Evolutionary conservation across 2,888 invertebrate genomes (phyloP), one percentile per base, ranked within the genome.

Genomic region (Chesias legatella): DNA sequence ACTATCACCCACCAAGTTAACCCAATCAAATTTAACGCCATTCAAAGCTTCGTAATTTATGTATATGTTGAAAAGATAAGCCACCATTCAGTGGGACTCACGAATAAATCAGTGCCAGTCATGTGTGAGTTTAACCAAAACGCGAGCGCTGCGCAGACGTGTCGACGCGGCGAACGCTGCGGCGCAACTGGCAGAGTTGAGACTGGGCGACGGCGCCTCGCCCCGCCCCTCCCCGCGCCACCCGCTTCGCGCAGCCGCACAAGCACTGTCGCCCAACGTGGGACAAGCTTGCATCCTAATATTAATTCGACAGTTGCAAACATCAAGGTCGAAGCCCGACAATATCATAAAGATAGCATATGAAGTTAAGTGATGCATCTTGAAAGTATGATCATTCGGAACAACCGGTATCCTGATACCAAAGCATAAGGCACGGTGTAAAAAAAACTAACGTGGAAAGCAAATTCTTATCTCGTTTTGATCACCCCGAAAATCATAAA

Each of bases 241-340:
- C 37, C 52, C 38, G 26, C 38, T 55, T 56, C 65, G 56, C 67
- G 63, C 63, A 66, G 57, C 59, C 67, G 66, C 67, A 67, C 56
- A 58, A 48, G 39, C 56, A 57, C 53, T 80, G 84, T 79, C 81
- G 77, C 80, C 78, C 83, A 74, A 64, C 73, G 56, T 58, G 80
- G 75, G 67, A 53, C 67, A 22, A 22, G 29, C 43, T 39, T 56
- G 53, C 50, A 56, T 51, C 33, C 33, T 49, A 51, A 48, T 48
- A 45, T 48, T 50, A 2, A 10, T 42, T 53, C 37, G 27, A 39
- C 43, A 31, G 41, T 36, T 42, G 39, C 43, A 40, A 31, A 23
- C n/a, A 8, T 28, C 44, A 40, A 45, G 38, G 42, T 47, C 34
- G 37, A 38, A 31, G 37, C 23, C 28, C 24, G 30, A n/a, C n/a